phyloP scores from a whole-genome alignment of 2,888 invertebrate species.

The Luperina nickerlii region DNA sequence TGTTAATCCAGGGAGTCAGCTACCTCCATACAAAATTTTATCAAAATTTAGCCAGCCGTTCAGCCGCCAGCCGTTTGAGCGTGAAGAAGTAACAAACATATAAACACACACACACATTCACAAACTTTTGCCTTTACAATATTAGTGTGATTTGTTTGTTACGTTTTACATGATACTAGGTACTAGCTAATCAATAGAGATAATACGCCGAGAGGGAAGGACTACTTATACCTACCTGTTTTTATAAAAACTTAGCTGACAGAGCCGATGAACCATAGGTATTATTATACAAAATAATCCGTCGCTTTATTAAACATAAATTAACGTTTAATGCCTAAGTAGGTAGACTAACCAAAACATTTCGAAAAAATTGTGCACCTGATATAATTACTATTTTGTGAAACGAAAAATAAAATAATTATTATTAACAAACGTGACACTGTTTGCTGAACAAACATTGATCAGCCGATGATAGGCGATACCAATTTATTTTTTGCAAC shows the following conservation, averaged over 20 bases:
- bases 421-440: constrained; percentile 16
- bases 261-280: background rate
- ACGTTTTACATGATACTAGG: background rate
- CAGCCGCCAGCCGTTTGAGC: no score
- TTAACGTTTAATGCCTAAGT: no score
- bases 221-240: background rate
- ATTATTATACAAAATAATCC: background rate
- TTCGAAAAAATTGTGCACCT: background rate
- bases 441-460: constrained; percentile 26
- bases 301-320: no score
- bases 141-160: background rate
- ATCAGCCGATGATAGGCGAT: constrained; percentile 10
- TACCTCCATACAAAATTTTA: no score
- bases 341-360: background rate
- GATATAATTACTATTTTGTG: background rate
- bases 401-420: background rate
- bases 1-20: no score
- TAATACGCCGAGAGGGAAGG: background rate
- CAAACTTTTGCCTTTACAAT: no score
- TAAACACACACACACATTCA: no score
- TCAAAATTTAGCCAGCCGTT: no score
- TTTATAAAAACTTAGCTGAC: background rate
- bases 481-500: constrained; percentile 29
- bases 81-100: no score
- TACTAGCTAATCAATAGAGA: no score